Evolutionary conservation across 2,113 vertebrate genomes (phyloP).

Genomic region (Glaucomys volans): DNA sequence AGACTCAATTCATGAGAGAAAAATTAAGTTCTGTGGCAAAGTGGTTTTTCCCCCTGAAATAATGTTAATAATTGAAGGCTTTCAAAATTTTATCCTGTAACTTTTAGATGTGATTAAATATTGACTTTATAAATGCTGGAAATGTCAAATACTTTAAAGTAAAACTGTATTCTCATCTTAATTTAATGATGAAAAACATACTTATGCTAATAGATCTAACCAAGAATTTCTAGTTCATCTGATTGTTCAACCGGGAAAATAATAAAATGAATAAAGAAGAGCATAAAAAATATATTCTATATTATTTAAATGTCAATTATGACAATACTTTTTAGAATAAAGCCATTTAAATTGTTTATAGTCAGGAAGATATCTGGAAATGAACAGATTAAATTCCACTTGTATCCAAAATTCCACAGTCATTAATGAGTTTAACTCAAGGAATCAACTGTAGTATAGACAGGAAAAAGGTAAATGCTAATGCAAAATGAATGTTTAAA

Average conservation of each 20-base stretch:
- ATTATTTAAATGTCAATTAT: background rate
- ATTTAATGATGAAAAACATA: conserved; percentile 62
- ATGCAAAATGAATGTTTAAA: background rate
- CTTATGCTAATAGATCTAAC: background rate
- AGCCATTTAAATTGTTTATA: conserved; percentile 21
- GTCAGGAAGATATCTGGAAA: conserved; percentile 32
- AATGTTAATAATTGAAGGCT: conserved; percentile 61
- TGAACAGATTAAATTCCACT: conserved; percentile 21
- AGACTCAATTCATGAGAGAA: conserved; percentile 51
- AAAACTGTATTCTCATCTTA: conserved; percentile 52
- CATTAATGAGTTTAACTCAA: conserved; percentile 20
- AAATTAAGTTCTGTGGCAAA: conserved; percentile 57
- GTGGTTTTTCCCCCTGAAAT: background rate
- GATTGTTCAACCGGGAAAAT: conserved; percentile 35
- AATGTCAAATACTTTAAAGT: conserved; percentile 39
- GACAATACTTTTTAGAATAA: conserved; percentile 35
- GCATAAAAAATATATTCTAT: background rate
- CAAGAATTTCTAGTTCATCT: background rate
- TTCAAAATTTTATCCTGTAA: conserved; percentile 29
- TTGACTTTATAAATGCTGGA: conserved; percentile 52
- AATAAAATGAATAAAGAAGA: conserved; percentile 38
- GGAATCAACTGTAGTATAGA: background rate
- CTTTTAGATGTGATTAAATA: conserved; percentile 64
- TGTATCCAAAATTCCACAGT: conserved; percentile 15
- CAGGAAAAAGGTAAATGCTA: background rate